Evolutionary conservation across 2,797 vertebrate species (phyloP), one percentile per base, ranked within the genome.

Genomic region (Orientallactaga sibirica): DNA sequence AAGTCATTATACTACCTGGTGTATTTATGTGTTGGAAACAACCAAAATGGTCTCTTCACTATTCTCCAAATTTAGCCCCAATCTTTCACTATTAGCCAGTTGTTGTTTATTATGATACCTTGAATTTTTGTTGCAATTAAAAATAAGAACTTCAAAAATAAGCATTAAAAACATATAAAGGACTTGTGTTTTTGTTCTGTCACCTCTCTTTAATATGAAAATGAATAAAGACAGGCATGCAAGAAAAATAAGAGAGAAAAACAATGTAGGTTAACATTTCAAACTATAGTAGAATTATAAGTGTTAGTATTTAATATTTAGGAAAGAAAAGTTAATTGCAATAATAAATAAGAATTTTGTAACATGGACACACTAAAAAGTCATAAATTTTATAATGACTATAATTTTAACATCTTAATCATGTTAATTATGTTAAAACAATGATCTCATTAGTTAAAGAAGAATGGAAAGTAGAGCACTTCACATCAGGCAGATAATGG

Each of bases 401-500:
- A 82, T 86, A 27, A 55, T 90, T 92, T 55, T 94, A 88, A 43
- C 41, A 90, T 86, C 74, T 86, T 87, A 83, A 80, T 93, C 93
- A 75, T 52, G 62, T 43, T 92, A 68, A 93, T 94, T 94, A 71
- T 68, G 43, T 43, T 92, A 80, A 92, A 96, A 71, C 52, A 6
- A 71, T 78, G 14, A 66, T 79, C 58, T 86, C 79, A 92, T 86
- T 90, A 94, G 55, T 80, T 92, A 93, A 92, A 93, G 86, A 67
- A 89, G 78, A 93, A 48, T 88, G 85, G 70, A 90, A 95, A 93
- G 66, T 58, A 43, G 52, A 96, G 62, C 27, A 87, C 48, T 94
- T 92, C 66, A 90, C 29, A 93, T 90, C 15, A 22, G 55, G 55
- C 24, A 95, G 71, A 88, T 95, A 92, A 93, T 87, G 85, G 95